Conservation (phyloP, 2,888 invertebrate genomes). For the Ochlodes sylvanus region DNA sequence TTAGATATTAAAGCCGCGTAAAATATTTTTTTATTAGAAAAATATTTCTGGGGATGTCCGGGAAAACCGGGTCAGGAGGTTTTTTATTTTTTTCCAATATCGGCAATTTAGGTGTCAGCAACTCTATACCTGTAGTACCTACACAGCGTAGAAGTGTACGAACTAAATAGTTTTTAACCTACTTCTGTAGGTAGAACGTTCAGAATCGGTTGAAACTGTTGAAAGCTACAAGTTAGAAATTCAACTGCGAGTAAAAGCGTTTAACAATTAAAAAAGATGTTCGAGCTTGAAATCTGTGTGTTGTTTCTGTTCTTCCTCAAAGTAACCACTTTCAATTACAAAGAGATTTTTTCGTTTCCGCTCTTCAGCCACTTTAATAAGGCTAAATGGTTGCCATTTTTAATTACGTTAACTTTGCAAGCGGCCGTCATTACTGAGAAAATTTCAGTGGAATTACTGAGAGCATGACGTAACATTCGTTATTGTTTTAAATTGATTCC, state of each 20-base stretch:
- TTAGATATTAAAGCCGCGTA: too few relatives aligned
- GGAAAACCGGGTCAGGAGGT: too few relatives aligned
- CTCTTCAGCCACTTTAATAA: conserved; percentile 34
- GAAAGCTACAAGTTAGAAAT: conserved; percentile 1
- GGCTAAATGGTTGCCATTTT: conserved; percentile 37
- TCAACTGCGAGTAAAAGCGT: not conserved
- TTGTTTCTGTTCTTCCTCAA: conserved; percentile 25
- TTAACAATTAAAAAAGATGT: conserved; percentile 10
- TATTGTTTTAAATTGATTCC: conserved; percentile 11
- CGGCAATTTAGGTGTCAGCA: too few relatives aligned
- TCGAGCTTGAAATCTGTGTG: conserved; percentile 1
- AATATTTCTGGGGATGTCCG: too few relatives aligned
- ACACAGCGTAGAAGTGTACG: too few relatives aligned
- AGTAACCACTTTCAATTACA: conserved; percentile 34
- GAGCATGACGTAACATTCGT: conserved; percentile 18
- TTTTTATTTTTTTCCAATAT: too few relatives aligned
- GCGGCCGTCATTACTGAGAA: conserved; percentile 23
- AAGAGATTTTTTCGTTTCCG: conserved; percentile 31
- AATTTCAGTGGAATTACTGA: conserved; percentile 27
- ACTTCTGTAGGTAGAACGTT: not conserved
- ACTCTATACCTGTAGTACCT: too few relatives aligned
- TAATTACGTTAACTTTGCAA: conserved; percentile 36
- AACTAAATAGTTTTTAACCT: not conserved
- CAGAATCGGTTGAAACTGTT: not conserved
- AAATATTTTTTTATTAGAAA: too few relatives aligned